Percentiles rank a stretch among this genome's conserved stretches.
phyloP scores from a whole-genome alignment of 2,113 vertebrate genomes.

The Gnathonemus longibarbis region DNA sequence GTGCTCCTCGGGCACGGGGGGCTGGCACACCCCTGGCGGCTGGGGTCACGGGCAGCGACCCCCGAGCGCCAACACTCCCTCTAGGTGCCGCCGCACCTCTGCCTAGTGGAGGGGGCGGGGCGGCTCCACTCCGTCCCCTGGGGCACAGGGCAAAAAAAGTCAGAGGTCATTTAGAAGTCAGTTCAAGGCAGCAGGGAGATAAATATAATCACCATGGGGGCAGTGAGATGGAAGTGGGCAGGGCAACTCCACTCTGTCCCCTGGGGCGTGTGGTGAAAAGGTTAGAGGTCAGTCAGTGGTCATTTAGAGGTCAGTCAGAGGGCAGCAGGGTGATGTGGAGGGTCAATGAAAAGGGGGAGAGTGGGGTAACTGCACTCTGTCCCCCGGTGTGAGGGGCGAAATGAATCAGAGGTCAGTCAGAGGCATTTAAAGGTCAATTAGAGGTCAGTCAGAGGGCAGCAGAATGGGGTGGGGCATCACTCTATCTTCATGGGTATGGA shows the following conservation, averaged over 20 bases:
- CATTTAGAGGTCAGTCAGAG: no score
- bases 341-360: neutral
- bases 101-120: slow-evolving; percentile 63
- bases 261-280: slow-evolving; percentile 45
- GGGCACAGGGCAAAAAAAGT: neutral
- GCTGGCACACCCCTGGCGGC: slow-evolving; percentile 71
- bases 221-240: slow-evolving; percentile 28
- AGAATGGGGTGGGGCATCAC: neutral
- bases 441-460: neutral
- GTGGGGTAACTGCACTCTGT: neutral
- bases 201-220: no score
- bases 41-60: slow-evolving; percentile 65
- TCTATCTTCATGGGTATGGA: neutral
- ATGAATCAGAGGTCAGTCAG: neutral
- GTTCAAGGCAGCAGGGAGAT: neutral
- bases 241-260: slow-evolving; percentile 71
- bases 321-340: neutral
- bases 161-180: neutral
- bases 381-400: neutral
- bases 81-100: slow-evolving; percentile 76
- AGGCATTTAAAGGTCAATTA: neutral
- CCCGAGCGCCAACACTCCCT: slow-evolving; percentile 67
- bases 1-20: slow-evolving; percentile 63
- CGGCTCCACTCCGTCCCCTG: slow-evolving; percentile 78
- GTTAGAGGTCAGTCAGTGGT: neutral